Evolutionary conservation across 2,888 invertebrate genomes (phyloP), one percentile per base, ranked within the genome.

Genomic region (Cryptocephalus primarius): DNA sequence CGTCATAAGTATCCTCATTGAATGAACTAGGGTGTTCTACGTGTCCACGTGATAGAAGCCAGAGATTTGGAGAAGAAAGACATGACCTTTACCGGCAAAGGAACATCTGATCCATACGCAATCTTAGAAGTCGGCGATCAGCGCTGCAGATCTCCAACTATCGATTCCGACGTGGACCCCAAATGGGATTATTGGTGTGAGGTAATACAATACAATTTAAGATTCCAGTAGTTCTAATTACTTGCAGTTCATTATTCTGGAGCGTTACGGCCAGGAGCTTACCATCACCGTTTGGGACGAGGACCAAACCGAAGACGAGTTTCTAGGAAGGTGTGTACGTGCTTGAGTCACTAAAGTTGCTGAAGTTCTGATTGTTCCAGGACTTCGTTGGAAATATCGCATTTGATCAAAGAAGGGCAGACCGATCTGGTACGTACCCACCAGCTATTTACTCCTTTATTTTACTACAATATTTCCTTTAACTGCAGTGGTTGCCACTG

Each of bases 161-260:
- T 96, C 57, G 85, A 91, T 66, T 93, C 90, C 68, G 86, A 87
- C 54, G 79, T 96, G 32, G 88, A 91, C 74, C 99, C 99, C 4
- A 86, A 88, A 57, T 99, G 97, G 96, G 91, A 97, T 71, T 93
- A 77, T 71, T 91, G 89, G 83, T 97, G 94, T 67, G 97, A 99
- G 89, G 94, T 95, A 75, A 14, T 14, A 3, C 42, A 49, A 46
- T 33, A 31, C 32, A n/a, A 13, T 40, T 22, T 33, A 10, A 9
- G 31, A 8, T 39, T 42, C 4, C 11, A 40, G 32, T 10, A 22
- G 10, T 11, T 22, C 6, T 22, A 34, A 40, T 42, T 45, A 44
- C 45, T 49, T 55, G 39, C 46, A 58, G 58, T 59, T 59, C 48
- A 48, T 55, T 13, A 51, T 59, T 44, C 48, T 56, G 32, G 57